Evolutionary conservation across 2,113 vertebrate genomes (phyloP).

Genomic region (Brachypodius melanocephalos): DNA sequence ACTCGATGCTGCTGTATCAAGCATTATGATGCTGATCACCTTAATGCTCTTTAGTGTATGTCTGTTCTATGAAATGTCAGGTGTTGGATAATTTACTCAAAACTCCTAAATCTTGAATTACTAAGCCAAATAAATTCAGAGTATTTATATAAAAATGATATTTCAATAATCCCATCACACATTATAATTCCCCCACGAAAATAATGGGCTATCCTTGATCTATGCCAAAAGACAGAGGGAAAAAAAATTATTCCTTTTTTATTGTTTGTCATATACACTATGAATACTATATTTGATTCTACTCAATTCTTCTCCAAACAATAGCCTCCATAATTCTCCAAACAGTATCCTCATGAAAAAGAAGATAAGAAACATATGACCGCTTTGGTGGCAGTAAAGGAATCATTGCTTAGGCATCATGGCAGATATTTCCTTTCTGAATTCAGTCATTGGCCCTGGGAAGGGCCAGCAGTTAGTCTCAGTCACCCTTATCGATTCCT

Average conservation of each 20-base stretch:
- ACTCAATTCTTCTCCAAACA: background rate
- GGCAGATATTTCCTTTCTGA: background rate
- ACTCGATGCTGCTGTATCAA: background rate
- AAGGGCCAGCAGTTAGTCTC: background rate
- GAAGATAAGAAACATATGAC: background rate
- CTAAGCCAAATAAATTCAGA: background rate
- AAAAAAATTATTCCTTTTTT: rapidly evolving
- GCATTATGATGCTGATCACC: background rate
- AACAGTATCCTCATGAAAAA: background rate
- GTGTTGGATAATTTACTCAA: background rate
- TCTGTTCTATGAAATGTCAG: background rate
- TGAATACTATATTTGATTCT: background rate
- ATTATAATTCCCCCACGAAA: background rate
- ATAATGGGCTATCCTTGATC: background rate
- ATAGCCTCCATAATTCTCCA: background rate
- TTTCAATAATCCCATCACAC: background rate
- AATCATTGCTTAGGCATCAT: background rate
- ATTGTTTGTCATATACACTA: background rate
- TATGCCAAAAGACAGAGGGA: background rate
- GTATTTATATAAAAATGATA: background rate
- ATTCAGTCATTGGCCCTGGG: background rate
- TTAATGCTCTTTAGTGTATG: background rate
- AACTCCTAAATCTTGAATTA: background rate
- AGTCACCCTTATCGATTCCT: background rate
- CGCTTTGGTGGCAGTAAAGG: background rate